These are phyloP conservation scores for Pseudococcus jackbeardsleyi DNA, from an alignment of 2,888 invertebrate genomes.

Conservation along the genomic window DNA sequence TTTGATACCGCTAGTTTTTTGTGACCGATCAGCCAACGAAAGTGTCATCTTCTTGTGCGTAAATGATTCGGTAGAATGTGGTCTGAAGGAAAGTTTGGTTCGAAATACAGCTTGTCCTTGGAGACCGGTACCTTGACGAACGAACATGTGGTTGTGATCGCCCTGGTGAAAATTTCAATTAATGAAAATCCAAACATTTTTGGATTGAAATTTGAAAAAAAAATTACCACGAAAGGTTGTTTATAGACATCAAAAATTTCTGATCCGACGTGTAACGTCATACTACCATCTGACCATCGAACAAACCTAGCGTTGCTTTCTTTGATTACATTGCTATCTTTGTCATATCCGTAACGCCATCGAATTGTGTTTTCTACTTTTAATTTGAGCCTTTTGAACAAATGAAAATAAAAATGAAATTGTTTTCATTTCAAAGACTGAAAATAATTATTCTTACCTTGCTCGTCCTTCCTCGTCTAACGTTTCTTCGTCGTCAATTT, in stretches of 20 bases:
- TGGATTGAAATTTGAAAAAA: background rate
- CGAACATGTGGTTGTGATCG: conserved; percentile 97
- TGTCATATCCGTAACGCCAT: conserved; percentile 89
- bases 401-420: conserved; percentile 67
- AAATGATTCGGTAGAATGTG: conserved; percentile 98
- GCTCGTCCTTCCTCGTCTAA: conserved; percentile 97
- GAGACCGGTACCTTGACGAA: conserved; percentile 96
- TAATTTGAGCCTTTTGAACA: conserved; percentile 79
- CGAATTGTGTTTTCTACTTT: conserved; percentile 98
- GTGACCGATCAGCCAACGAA: conserved; percentile 94
- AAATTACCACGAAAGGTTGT: conserved; percentile 83
- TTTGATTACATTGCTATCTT: conserved; percentile 83
- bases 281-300: conserved; percentile 97
- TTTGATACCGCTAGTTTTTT: conserved; percentile 94
- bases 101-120: conserved; percentile 98
- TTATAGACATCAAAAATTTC: conserved; percentile 99
- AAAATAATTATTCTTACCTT: conserved; percentile 71
- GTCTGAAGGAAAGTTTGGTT: conserved; percentile 96
- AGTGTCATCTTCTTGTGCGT: conserved; percentile 99
- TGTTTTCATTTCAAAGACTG: conserved; percentile 49
- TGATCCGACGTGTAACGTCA: conserved; percentile 95
- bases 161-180: conserved; percentile 74
- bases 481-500: conserved; percentile 98
- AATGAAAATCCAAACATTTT: background rate
- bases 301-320: conserved; percentile 97